Evolutionary conservation across 2,113 vertebrate genomes (phyloP).

Genomic region (Vombatus ursinus): DNA sequence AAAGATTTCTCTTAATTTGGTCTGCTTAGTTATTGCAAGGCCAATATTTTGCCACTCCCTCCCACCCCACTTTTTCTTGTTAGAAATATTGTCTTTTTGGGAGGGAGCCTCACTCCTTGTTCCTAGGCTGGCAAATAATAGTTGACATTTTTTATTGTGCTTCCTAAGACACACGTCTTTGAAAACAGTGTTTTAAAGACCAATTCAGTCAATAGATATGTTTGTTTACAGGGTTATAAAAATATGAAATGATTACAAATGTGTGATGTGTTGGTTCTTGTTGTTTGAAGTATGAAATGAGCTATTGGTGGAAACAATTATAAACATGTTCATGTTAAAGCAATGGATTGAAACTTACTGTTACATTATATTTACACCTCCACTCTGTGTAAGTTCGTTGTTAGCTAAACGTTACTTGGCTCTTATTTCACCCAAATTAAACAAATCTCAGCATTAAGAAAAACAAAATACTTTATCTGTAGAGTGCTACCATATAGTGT

Average conservation of each 20-base stretch:
- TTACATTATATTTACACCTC: neutral
- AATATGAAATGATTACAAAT: conserved; percentile 40
- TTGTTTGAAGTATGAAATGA: conserved; percentile 55
- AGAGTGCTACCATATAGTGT: neutral
- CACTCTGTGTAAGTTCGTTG: conserved; percentile 19
- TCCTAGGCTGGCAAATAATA: neutral
- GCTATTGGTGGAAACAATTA: conserved; percentile 17
- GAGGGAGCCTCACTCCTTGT: neutral
- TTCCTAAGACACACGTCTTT: neutral
- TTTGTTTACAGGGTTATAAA: conserved; percentile 41
- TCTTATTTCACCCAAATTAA: conserved; percentile 19
- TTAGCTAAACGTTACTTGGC: conserved; percentile 9
- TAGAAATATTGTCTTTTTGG: neutral
- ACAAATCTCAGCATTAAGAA: conserved; percentile 19
- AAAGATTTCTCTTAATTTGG: neutral
- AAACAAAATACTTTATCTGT: conserved; percentile 31
- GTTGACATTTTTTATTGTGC: neutral
- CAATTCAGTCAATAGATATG: conserved; percentile 7
- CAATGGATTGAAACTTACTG: conserved; percentile 4
- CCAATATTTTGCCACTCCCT: neutral
- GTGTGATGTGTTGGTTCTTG: neutral
- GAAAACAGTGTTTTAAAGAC: neutral
- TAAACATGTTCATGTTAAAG: neutral
- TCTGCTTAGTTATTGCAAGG: neutral
- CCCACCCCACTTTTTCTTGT: neutral